phyloP scores from a whole-genome alignment of 2,113 vertebrate genomes.

The Panthera leo region DNA sequence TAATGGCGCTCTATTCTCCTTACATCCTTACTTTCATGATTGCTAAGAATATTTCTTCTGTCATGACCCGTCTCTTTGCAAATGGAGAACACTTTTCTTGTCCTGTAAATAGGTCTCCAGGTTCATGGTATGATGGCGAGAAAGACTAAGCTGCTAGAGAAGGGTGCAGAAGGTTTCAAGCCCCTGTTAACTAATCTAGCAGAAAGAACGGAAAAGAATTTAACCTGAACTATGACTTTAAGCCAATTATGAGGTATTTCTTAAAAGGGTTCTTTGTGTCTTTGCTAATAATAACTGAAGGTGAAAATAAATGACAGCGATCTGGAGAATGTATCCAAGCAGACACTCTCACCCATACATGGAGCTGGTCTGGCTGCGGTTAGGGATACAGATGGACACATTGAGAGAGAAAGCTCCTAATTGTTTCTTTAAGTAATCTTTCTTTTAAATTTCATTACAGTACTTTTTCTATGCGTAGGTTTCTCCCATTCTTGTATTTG shows the following conservation, averaged over 20 bases:
- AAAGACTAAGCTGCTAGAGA: not conserved
- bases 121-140: not conserved
- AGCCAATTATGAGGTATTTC: conserved; percentile 40
- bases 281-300: conserved; percentile 35
- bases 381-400: not conserved
- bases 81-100: conserved; percentile 3
- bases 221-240: conserved; percentile 15
- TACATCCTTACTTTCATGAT: not conserved
- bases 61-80: conserved; percentile 30
- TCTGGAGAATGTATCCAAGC: not conserved
- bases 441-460: not conserved
- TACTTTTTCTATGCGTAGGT: conserved; percentile 2
- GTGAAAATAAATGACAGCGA: conserved; percentile 31
- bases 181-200: not conserved
- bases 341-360: not conserved
- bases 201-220: conserved; percentile 27
- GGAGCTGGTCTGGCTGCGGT: not conserved
- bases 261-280: conserved; percentile 36
- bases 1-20: not conserved
- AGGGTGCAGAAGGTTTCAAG: not conserved
- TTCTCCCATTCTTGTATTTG: not conserved
- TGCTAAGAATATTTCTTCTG: conserved; percentile 19
- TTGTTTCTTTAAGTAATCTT: not conserved
- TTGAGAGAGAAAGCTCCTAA: not conserved
- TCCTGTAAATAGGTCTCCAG: not conserved